These are phyloP conservation scores for Macquaria ambigua DNA, from an alignment of 2,113 vertebrate species.

Conservation along the genomic window DNA sequence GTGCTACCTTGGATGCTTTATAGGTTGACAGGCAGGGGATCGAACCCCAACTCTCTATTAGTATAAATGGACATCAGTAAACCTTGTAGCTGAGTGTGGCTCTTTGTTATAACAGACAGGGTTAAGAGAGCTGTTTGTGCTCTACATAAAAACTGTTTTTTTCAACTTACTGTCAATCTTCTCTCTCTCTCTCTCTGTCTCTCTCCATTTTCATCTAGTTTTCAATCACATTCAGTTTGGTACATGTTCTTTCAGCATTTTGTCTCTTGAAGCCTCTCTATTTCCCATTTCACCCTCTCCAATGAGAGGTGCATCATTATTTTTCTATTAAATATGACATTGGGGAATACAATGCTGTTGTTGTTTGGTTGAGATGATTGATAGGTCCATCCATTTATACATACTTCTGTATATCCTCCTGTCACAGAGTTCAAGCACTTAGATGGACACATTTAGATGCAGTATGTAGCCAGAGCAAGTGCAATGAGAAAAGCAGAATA, in stretches of 20 bases:
- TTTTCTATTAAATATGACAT: conserved; percentile 50
- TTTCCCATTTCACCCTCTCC: conserved; percentile 12
- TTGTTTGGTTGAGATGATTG: conserved; percentile 22
- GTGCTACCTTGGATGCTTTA: conserved; percentile 54
- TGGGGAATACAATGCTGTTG: conserved; percentile 40
- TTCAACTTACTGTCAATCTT: neutral
- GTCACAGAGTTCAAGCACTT: neutral
- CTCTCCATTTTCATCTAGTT: conserved; percentile 23
- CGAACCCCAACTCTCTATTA: conserved; percentile 46
- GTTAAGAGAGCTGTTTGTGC: conserved; percentile 65
- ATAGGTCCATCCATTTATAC: conserved; percentile 21
- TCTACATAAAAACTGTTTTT: conserved; percentile 34
- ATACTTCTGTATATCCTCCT: neutral
- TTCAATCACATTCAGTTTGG: conserved; percentile 22
- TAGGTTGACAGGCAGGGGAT: conserved; percentile 33
- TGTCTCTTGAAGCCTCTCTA: conserved; percentile 6
- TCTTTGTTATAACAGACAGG: conserved; percentile 52
- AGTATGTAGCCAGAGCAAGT: neutral
- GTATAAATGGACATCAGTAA: conserved; percentile 29
- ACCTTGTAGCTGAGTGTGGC: conserved; percentile 64
- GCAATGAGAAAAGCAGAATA: neutral
- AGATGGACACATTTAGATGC: neutral
- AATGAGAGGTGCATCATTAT: conserved; percentile 20
- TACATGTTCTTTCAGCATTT: conserved; percentile 24
- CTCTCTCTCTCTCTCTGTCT: conserved; percentile 10